These are phyloP conservation scores for Pseudachorutes palmiensis DNA, from an alignment of 1,140 invertebrate genomes.

Conservation along the genomic window DNA sequence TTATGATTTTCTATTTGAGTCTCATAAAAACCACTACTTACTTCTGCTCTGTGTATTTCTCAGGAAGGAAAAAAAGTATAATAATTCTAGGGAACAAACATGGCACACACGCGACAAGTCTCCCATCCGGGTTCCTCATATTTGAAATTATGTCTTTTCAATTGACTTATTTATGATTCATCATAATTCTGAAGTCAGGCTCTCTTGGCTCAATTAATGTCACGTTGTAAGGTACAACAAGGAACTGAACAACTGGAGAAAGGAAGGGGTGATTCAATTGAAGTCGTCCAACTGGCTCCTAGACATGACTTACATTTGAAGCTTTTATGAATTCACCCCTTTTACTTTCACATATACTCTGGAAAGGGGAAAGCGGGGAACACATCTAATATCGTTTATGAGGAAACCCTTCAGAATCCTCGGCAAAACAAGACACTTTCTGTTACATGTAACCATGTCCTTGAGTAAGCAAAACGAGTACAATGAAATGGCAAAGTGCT, in stretches of 20 bases:
- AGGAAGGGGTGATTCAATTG: background rate
- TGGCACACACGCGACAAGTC: background rate
- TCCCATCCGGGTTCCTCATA: background rate
- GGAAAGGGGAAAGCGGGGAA: background rate
- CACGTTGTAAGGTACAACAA: background rate
- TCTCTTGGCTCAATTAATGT: background rate
- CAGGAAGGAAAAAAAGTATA: background rate
- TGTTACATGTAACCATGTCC: background rate
- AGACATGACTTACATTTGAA: too few species aligned
- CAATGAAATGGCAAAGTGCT: too few species aligned
- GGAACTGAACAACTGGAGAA: background rate
- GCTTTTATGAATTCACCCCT: constrained; percentile 1
- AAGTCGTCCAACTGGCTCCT: background rate
- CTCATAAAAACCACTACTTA: too few species aligned
- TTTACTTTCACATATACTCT: background rate
- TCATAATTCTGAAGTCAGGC: background rate
- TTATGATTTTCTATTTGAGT: constrained; percentile 1
- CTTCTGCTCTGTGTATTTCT: too few species aligned
- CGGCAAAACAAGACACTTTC: background rate
- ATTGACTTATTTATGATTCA: constrained; percentile 10
- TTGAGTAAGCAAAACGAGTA: background rate
- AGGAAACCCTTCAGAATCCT: background rate
- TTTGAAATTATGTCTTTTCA: constrained; percentile 8
- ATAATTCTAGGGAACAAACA: background rate
- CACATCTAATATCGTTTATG: background rate